Percentiles rank a stretch among this genome's conserved stretches.
phyloP scores from a whole-genome alignment of 2,113 vertebrate species.

The Mormoops blainvillei region DNA sequence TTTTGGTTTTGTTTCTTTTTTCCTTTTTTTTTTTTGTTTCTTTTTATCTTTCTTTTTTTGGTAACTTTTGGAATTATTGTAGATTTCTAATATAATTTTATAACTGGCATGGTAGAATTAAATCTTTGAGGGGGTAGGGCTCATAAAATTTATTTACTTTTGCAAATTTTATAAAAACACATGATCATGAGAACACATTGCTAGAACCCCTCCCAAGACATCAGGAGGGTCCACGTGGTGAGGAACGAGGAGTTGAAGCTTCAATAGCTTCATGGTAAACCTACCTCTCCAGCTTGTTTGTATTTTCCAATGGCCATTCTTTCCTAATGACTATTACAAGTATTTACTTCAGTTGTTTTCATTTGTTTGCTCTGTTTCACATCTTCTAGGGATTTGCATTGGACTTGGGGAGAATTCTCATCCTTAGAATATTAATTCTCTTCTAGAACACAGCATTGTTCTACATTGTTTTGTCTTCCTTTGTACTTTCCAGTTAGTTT shows the following conservation, averaged over 20 bases:
- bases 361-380: background rate
- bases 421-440: background rate
- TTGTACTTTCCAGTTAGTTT: background rate
- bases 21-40: background rate
- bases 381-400: background rate
- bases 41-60: background rate
- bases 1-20: background rate
- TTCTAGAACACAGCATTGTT: background rate
- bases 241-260: rapidly evolving
- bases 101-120: background rate
- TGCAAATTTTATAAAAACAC: background rate
- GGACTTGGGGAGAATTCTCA: background rate
- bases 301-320: background rate
- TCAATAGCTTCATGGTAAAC: background rate
- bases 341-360: background rate
- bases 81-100: background rate
- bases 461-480: background rate
- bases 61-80: background rate
- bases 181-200: background rate
- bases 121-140: background rate
- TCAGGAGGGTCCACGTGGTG: rapidly evolving
- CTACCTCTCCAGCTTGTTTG: background rate
- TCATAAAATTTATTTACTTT: background rate
- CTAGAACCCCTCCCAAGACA: background rate
- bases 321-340: background rate